Percentiles rank a stretch among this genome's conserved stretches.
Evolutionary conservation across 2,888 invertebrate species (phyloP).

Genomic region (Erpobdella octoculata): DNA sequence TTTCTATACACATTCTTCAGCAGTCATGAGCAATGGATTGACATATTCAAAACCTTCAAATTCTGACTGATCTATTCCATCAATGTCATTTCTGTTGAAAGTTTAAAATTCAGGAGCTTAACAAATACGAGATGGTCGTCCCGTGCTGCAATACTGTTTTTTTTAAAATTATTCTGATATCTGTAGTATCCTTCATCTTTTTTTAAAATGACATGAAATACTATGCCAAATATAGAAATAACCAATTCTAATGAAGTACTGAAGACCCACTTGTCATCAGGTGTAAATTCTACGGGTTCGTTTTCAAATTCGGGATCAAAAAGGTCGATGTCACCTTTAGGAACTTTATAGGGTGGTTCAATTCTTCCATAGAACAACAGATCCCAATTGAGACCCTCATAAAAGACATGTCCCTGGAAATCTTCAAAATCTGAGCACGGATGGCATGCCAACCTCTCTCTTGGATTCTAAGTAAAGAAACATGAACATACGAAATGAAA

Average conservation of each 20-base stretch:
- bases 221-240: too few relatives aligned
- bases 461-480: constrained; percentile 64
- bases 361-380: constrained; percentile 95
- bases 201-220: too few relatives aligned
- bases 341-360: constrained; percentile 93
- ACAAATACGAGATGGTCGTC: background rate
- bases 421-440: constrained; percentile 80
- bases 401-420: constrained; percentile 92
- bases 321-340: constrained; percentile 82
- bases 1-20: constrained; percentile 95
- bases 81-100: constrained; percentile 49
- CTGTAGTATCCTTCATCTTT: too few relatives aligned
- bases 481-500: too few relatives aligned
- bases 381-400: constrained; percentile 96
- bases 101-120: background rate
- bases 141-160: background rate
- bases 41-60: constrained; percentile 99
- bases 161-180: too few relatives aligned
- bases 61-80: constrained; percentile 87
- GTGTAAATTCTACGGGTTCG: constrained; percentile 91
- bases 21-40: constrained; percentile 95
- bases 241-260: background rate
- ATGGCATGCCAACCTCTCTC: constrained; percentile 87
- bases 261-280: constrained; percentile 82
- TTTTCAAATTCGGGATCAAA: constrained; percentile 99